A percentile compares a stretch with the other conserved stretches of the same genome.
These are phyloP conservation scores for Tetramorium parvispinum DNA, from an alignment of 1,140 invertebrate genomes.

Conservation along the genomic window DNA sequence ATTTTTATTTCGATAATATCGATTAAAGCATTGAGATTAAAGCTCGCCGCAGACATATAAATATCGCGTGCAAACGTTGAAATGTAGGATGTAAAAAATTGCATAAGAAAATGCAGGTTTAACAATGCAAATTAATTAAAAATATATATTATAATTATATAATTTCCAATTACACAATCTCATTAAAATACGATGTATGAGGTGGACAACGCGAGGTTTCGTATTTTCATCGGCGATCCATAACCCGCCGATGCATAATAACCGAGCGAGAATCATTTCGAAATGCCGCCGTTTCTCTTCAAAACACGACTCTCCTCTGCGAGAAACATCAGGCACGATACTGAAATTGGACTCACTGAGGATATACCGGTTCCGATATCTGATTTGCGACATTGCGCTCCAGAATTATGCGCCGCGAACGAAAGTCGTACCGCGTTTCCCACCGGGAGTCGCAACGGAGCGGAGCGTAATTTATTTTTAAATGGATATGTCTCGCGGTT, in stretches of 20 bases:
- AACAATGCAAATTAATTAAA: neutral
- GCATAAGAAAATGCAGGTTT: neutral
- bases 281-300: neutral
- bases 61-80: neutral
- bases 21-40: neutral
- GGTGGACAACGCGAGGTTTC: neutral
- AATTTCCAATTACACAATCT: no score
- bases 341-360: slow-evolving; percentile 11
- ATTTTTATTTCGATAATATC: slow-evolving; percentile 5
- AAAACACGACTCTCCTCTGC: neutral
- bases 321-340: neutral
- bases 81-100: neutral
- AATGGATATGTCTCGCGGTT: neutral
- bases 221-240: neutral
- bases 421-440: slow-evolving; percentile 21
- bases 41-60: neutral
- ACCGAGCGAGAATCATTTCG: neutral
- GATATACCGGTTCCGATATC: slow-evolving; percentile 48
- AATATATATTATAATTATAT: neutral
- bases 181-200: neutral
- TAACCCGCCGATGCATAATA: neutral
- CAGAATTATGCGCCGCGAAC: slow-evolving; percentile 11
- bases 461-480: slow-evolving; percentile 48
- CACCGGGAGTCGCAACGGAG: slow-evolving; percentile 31
- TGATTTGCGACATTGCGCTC: slow-evolving; percentile 41